phyloP scores from a whole-genome alignment of 2,888 invertebrate species.

The Volucella zonaria region DNA sequence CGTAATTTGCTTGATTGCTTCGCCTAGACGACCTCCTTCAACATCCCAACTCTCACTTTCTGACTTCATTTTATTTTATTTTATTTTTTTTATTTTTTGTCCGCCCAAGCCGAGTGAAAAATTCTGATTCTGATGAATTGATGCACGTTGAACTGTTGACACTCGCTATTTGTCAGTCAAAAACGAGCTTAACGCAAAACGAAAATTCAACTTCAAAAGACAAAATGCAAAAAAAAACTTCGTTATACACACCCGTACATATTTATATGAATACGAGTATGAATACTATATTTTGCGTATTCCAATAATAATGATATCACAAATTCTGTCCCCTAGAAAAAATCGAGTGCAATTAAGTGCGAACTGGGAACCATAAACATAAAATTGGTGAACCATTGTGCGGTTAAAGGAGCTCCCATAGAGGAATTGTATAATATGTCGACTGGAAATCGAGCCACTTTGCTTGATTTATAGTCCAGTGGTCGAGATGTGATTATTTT shows the following conservation, averaged over 20 bases:
- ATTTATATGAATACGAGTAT: background rate
- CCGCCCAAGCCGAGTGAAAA: slow-evolving; percentile 1
- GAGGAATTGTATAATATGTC: background rate
- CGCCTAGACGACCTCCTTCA: too few relatives aligned
- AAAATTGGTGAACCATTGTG: slow-evolving; percentile 54
- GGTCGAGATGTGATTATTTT: slow-evolving; percentile 40
- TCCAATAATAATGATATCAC: slow-evolving; percentile 29
- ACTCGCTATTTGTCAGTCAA: slow-evolving; percentile 36
- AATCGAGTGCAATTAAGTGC: slow-evolving; percentile 65
- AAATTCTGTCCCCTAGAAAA: slow-evolving; percentile 21
- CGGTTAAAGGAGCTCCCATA: background rate
- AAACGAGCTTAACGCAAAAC: slow-evolving; percentile 13
- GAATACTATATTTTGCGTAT: background rate
- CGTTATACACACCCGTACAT: background rate
- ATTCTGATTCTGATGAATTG: slow-evolving; percentile 59
- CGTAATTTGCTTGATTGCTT: slow-evolving; percentile 39
- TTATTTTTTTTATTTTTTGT: background rate
- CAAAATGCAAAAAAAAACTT: slow-evolving; percentile 4
- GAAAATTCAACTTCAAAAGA: slow-evolving; percentile 45
- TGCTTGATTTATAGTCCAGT: slow-evolving; percentile 53
- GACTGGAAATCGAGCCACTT: slow-evolving; percentile 29
- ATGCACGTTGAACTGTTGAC: slow-evolving; percentile 38
- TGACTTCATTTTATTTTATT: background rate
- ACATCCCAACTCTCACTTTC: slow-evolving; percentile 6
- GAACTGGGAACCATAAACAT: slow-evolving; percentile 67